Evolutionary conservation across 2,797 vertebrate genomes (phyloP).

Genomic region (Lagodon rhomboides): DNA sequence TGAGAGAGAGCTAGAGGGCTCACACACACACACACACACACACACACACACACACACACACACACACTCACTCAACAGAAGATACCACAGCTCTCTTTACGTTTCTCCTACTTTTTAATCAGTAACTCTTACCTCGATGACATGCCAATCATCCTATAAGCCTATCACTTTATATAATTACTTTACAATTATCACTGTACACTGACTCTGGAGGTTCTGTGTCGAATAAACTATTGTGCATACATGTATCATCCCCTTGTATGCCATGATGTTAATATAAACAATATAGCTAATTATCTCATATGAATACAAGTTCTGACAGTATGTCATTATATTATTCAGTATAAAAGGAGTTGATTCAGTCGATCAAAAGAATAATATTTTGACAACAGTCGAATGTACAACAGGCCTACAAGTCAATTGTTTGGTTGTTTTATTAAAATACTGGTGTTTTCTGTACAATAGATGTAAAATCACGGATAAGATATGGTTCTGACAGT

Average conservation of each 20-base stretch:
- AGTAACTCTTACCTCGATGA: background rate
- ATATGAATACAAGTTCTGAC: background rate
- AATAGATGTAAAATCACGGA: background rate
- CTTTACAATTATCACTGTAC: background rate
- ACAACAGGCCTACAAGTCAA: background rate
- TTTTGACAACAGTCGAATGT: background rate
- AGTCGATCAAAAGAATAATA: background rate
- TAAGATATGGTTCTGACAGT: background rate
- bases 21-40: background rate
- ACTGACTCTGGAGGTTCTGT: background rate
- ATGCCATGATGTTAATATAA: background rate
- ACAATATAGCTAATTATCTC: background rate
- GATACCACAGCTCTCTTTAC: background rate
- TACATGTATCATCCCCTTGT: background rate
- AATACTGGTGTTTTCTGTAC: background rate
- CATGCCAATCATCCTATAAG: too few relatives aligned
- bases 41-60: background rate
- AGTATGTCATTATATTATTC: background rate
- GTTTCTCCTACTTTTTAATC: background rate
- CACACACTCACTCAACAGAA: background rate
- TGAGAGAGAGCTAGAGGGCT: constrained; percentile 2
- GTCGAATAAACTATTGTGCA: too few relatives aligned
- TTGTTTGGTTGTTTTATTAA: background rate
- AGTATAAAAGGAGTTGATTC: background rate
- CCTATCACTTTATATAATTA: too few relatives aligned